Evolutionary conservation across 2,888 invertebrate genomes (phyloP), one percentile per base, ranked within the genome.

Genomic region (Chalcosyrphus nemorum): DNA sequence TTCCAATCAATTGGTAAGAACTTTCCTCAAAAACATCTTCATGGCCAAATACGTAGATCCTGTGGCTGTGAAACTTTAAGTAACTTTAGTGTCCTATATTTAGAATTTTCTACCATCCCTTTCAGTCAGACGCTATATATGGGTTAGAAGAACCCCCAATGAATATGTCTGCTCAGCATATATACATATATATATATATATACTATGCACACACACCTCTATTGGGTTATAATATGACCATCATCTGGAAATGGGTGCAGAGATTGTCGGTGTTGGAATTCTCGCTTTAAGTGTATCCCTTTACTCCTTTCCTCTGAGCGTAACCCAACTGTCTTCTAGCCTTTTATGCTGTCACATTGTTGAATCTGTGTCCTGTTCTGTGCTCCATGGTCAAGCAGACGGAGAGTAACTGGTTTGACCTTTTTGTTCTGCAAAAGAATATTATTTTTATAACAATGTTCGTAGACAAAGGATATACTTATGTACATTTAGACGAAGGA

Each of bases 401-500:
- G 4, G 19, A 24, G 27, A 17, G 38, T 71, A 59, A 61, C 41
- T 7, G 50, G 41, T 63, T 56, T 74, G 74, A 74, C 74, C 74
- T 74, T 74, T 45, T 65, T n/a, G n/a, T 17, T 15, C 54, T n/a
- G n/a, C n/a, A n/a, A 56, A 74, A 24, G 63, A 63, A 74, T 74
- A 63, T 74, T 74, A 63, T 74, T 74, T 74, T 74, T 65, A 63
- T 74, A 63, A 74, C 63, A 72, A 72, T 61, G 61, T 19, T n/a
- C 27, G n/a, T 27, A 35, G 54, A 56, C 52, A 57, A 71, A 50
- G 57, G 57, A 71, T 13, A 43, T 24, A 56, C 7, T 3, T n/a
- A 45, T 19, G 17, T 19, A 24, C 2, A 17, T 32, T 2, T 17
- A 19, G 19, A 7, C 6, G 32, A 56, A 56, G 32, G 29, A 17